Evolutionary conservation across 2,113 vertebrate genomes (phyloP), one percentile per base, ranked within the genome.

Genomic region (Vireo altiloquus): DNA sequence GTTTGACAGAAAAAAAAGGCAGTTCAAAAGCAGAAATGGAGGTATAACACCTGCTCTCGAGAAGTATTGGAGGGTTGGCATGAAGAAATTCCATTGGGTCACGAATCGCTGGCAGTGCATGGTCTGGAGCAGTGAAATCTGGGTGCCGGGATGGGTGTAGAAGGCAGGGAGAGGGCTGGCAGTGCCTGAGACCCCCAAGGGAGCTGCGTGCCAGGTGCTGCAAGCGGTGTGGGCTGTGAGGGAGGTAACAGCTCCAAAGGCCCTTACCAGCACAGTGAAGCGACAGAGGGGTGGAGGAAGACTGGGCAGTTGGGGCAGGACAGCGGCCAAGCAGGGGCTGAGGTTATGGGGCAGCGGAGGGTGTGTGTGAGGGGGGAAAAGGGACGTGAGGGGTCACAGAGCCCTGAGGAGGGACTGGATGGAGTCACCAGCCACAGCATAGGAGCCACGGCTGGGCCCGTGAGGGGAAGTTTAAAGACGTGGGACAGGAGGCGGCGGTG

Each of bases 321-420:
- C 30, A 13, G 44, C 0, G 9, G 33, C 42, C 10, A 7, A 23
- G 21, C 52, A n/a, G 46, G 2, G 16, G 15, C 68, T 27, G 59
- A 70, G 19, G 27, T 3, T 46, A 12, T 0, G 5, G 7, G 8
- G 39, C 40, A 61, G n/a, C 1, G 0, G 7, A 39, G 16, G 14
- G 6, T 5, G 7, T 10, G 25, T 4, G 8, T 15, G 11, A 42
- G 52, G 18, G 7, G 5, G 10, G 30, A 15, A 16, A 49, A 13
- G 7, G 17, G 17, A 52, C 23, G 28, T 27, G 49, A 54, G 22
- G 14, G 28, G 27, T 6, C 35, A 40, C n/a, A 23, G 23, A 40
- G 35, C 14, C 14, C 8, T 33, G 52, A 25, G 13, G 46, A 16
- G 8, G 12, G 30, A 40, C 30, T 18, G 64, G 35, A n/a, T 23